Evolutionary conservation across 2,113 vertebrate species (phyloP), one percentile per base, ranked within the genome.

Genomic region (Sander vitreus): DNA sequence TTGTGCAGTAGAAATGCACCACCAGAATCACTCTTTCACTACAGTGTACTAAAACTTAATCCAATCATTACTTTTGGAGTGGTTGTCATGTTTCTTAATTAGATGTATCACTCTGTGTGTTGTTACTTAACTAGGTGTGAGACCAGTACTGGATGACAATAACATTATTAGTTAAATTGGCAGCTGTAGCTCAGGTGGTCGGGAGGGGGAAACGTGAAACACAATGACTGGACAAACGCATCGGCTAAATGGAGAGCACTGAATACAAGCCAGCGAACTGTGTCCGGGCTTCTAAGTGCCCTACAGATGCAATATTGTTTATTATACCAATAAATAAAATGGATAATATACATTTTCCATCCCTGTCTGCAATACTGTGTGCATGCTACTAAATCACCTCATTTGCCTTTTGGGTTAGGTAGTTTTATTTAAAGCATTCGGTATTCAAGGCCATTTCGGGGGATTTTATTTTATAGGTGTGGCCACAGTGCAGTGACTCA

Each of bases 1-100:
- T 84, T 76, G 72, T 87, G 87, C 73, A 33, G 84, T 21, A 79
- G 59, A 30, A 84, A 67, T 73, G 66, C 81, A 87, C 66, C 70
- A 79, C 66, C 67, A 79, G 25, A 73, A 68, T 75, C n/a, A 45
- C 19, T 8, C 55, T 50, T 72, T 83, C 57, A 64, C 78, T 81
- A 79, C 73, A 33, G 54, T 51, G n/a, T 19, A 27, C 27, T 36
- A 8, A 21, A 72, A 77, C n/a, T 53, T 62, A n/a, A 64, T 50
- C 19, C 47, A 4, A 14, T 48, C 47, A 73, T 45, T 33, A n/a
- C 12, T 63, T 55, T 64, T 23, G 18, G 47, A 62, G 30, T 19
- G 39, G 43, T 21, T 55, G 2, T 53, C 19, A 6, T 14, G 14
- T 59, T 39, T 63, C n/a, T 10, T 60, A 1, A n/a, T 67, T 30